Base-by-base conservation (phyloP, 2,113 vertebrate genomes). In the Ceratotherium simum region DNA sequence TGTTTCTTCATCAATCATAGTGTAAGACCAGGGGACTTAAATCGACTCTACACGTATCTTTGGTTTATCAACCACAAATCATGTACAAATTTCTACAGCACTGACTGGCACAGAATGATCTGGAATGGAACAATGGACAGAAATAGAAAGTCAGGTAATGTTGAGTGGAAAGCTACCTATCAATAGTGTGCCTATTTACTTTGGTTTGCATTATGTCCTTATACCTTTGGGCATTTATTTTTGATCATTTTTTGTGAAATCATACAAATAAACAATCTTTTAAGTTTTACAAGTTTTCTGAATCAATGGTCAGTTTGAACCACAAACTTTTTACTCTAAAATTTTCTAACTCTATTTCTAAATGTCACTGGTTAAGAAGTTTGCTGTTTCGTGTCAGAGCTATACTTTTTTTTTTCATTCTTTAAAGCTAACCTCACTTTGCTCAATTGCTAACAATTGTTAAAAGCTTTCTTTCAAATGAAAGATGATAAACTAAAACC, bases 41-140 rank as follows among this genome's bases (percentile, higher is more conserved):
- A 94, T 6, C 51, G 87, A 95, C 64, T 69, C 79, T 67, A 17
- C 9, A 27, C 31, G 36, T 36, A 67, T 82, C 21, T 73, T 56
- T 75, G 76, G 31, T 84, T 91, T 97, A 62, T 95, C 64, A 94
- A 17, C 29, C 51, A 85, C 69, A 94, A 97, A 90, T 70, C 25
- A 60, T 21, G 10, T 65, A 48, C 67, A 83, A 58, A 95, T 88
- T 82, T 16, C 76, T 58, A 75, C 10, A 46, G 23, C 29, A 79
- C 29, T n/a, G 27, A 79, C 56, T 29, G 56, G 14, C 62, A 62
- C 39, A 82, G 75, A 97, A 62, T 79, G 25, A 82, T 60, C 36
- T 73, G 60, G 67, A 75, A 20, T n/a, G 91, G 69, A 85, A 27
- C 56, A 29, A 95, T 27, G 13, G 39, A 65, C 20, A 93, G 81